phyloP scores from a whole-genome alignment of 2,888 invertebrate genomes.

The Agapetus fuscipes region DNA sequence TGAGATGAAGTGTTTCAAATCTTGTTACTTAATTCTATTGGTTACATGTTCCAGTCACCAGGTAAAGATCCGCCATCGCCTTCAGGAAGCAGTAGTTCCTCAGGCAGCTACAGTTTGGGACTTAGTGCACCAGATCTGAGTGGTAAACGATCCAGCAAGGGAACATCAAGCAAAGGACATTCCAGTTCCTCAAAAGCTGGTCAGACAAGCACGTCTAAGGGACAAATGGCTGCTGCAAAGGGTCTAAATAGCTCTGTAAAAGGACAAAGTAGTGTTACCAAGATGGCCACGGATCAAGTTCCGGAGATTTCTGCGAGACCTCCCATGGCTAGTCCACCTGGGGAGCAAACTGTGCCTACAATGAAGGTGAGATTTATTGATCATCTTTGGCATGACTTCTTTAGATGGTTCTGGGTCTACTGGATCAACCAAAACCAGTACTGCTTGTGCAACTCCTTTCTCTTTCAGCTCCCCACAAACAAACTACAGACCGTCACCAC shows the following conservation, averaged over 20 bases:
- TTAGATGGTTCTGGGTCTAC: too few relatives aligned
- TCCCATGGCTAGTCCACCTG: slow-evolving; percentile 19
- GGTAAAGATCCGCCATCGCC: slow-evolving; percentile 38
- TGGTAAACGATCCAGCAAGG: slow-evolving; percentile 11
- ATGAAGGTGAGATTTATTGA: too few relatives aligned
- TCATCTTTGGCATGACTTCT: too few relatives aligned
- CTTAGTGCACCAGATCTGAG: slow-evolving; percentile 25
- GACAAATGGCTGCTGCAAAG: slow-evolving; percentile 7
- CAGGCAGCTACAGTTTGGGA: slow-evolving; percentile 46
- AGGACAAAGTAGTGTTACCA: too few relatives aligned
- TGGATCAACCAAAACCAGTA: too few relatives aligned
- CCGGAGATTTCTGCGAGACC: slow-evolving; percentile 14
- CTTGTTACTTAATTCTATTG: too few relatives aligned
- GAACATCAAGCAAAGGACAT: too few relatives aligned
- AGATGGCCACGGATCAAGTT: slow-evolving; percentile 21
- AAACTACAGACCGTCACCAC: too few relatives aligned
- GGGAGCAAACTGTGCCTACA: slow-evolving; percentile 20
- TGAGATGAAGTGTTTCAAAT: too few relatives aligned
- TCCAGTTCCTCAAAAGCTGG: slow-evolving; percentile 5
- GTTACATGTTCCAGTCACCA: background rate
- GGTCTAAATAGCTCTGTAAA: too few relatives aligned
- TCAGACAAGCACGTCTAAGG: slow-evolving; percentile 8
- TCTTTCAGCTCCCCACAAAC: too few relatives aligned
- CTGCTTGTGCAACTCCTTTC: too few relatives aligned
- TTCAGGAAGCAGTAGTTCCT: slow-evolving; percentile 47